Percentiles rank a stretch among this genome's conserved stretches.
Evolutionary conservation across 2,888 invertebrate genomes (phyloP).

Genomic region (Oligia strigilis): DNA sequence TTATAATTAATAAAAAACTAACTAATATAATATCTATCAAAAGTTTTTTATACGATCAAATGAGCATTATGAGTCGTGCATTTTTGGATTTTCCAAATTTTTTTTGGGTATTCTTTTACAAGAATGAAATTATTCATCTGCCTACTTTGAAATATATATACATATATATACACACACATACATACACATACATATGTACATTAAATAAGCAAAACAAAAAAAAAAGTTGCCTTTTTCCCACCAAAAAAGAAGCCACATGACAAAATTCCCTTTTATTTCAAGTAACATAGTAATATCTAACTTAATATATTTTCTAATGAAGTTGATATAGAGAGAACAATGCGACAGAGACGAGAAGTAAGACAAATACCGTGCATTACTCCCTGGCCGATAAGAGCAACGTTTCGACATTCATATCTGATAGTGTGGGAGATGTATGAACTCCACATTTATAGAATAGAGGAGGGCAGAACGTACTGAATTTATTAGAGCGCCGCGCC

Average conservation of each 20-base stretch:
- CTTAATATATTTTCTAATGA: conserved; percentile 61
- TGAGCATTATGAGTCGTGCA: too few relatives aligned
- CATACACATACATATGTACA: too few relatives aligned
- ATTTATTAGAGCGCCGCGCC: conserved; percentile 20
- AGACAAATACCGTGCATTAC: conserved; percentile 86
- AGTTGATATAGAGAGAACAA: conserved; percentile 81
- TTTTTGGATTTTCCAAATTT: neutral
- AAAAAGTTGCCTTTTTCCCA: neutral
- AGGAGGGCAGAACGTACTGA: conserved; percentile 29
- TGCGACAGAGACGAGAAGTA: conserved; percentile 76
- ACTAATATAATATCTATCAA: too few relatives aligned
- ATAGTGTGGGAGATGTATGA: conserved; percentile 80
- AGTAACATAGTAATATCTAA: conserved; percentile 21
- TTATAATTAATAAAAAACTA: too few relatives aligned
- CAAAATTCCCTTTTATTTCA: conserved; percentile 3
- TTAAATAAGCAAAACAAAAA: neutral
- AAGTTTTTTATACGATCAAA: too few relatives aligned
- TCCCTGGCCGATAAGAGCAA: conserved; percentile 80
- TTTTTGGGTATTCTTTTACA: neutral
- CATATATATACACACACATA: too few relatives aligned
- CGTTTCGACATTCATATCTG: conserved; percentile 83
- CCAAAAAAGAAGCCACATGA: neutral
- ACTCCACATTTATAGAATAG: conserved; percentile 59
- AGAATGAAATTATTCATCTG: neutral
- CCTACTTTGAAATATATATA: neutral